Evolutionary conservation across 2,113 vertebrate species (phyloP).

Genomic region (Eudyptes chrysolophus): DNA sequence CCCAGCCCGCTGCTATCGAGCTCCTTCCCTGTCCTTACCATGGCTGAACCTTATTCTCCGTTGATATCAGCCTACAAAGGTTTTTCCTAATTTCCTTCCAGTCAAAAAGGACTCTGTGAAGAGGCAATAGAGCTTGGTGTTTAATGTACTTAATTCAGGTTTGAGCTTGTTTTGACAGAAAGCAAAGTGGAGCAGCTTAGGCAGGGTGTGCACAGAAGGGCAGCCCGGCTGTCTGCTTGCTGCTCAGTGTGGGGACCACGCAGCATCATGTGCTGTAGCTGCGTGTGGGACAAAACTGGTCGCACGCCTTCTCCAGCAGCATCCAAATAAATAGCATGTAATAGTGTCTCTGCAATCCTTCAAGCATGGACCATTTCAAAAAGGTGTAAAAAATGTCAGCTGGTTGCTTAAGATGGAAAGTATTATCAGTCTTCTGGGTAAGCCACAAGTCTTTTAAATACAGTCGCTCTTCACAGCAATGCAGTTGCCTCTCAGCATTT

Average conservation of each 20-base stretch:
- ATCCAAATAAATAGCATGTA: not conserved
- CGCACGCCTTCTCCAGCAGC: not conserved
- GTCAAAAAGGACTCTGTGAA: not conserved
- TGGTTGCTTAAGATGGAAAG: not conserved
- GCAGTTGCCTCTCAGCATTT: not conserved
- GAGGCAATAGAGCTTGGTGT: too few species aligned
- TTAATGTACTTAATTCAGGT: not conserved
- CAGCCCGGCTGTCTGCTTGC: fast-evolving
- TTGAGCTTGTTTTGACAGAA: not conserved
- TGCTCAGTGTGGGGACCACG: fast-evolving
- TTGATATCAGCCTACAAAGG: too few species aligned
- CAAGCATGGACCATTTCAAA: fast-evolving
- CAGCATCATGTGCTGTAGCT: fast-evolving
- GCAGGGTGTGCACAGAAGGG: fast-evolving
- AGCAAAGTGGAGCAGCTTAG: not conserved
- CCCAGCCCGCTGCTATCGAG: not conserved
- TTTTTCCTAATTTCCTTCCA: not conserved
- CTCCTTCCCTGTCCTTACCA: not conserved
- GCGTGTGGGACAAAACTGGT: too few species aligned
- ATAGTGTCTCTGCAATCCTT: not conserved
- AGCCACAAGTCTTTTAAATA: not conserved
- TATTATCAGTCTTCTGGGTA: not conserved
- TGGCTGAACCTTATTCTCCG: not conserved
- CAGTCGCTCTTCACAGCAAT: not conserved
- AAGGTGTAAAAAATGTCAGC: not conserved